Percentiles rank a stretch among this genome's conserved stretches.
phyloP scores from a whole-genome alignment of 1,140 invertebrate genomes.

The Bombus vancouverensis region DNA sequence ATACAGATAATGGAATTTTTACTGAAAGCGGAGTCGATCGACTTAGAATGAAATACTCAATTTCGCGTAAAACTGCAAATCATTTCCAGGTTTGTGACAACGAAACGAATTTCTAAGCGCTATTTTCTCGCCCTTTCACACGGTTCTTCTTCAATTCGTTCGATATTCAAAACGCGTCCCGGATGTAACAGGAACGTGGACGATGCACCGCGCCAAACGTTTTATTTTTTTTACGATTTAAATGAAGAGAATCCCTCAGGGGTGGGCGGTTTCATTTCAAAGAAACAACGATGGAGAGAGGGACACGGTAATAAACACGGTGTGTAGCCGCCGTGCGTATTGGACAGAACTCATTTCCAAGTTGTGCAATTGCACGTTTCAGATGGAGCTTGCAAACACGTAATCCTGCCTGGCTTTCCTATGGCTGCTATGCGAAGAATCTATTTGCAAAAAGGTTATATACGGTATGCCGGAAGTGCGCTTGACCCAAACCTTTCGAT shows the following conservation, averaged over 20 bases:
- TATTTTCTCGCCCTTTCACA: too few species aligned
- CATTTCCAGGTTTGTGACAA: too few species aligned
- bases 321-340: slow-evolving; percentile 12
- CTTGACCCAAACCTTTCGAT: slow-evolving; percentile 26
- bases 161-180: background rate
- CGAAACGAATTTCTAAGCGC: too few species aligned
- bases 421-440: slow-evolving; percentile 4
- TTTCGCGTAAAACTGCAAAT: too few species aligned
- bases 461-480: background rate
- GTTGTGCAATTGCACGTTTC: slow-evolving; percentile 64
- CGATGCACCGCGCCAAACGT: background rate
- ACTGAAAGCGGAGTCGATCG: too few species aligned
- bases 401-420: slow-evolving; percentile 42
- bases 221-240: background rate
- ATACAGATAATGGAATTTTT: too few species aligned
- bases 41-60: too few species aligned
- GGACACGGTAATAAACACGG: slow-evolving; percentile 20
- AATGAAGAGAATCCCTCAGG: slow-evolving; percentile 9
- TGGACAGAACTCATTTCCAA: slow-evolving; percentile 60
- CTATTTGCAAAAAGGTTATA: slow-evolving; percentile 40
- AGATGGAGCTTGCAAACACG: slow-evolving; percentile 48
- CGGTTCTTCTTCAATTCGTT: too few species aligned
- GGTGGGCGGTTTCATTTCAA: slow-evolving; percentile 30
- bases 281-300: slow-evolving; percentile 4
- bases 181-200: background rate